These are phyloP conservation scores for Cinclus mexicanus DNA, from an alignment of 2,113 vertebrate species.

Conservation along the genomic window DNA sequence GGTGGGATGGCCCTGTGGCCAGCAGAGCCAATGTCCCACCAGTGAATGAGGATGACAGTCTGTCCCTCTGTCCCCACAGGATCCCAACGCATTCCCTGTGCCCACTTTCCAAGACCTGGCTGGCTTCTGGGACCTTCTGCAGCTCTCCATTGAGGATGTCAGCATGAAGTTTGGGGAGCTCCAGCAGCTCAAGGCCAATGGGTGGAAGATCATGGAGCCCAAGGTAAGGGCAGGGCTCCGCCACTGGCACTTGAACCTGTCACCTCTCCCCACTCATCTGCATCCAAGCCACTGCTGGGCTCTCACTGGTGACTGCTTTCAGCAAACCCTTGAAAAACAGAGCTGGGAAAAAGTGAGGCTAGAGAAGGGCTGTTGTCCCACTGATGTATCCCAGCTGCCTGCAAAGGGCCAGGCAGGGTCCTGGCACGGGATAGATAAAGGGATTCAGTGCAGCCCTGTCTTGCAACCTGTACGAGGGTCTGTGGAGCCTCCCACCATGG, in stretches of 20 bases:
- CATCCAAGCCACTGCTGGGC: not conserved
- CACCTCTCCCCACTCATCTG: not conserved
- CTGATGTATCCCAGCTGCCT: not conserved
- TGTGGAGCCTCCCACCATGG: fast-evolving
- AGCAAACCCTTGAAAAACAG: not conserved
- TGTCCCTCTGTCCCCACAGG: conserved; percentile 60
- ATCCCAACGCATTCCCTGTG: conserved; percentile 91
- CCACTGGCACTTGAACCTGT: fast-evolving
- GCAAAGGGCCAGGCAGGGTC: not conserved
- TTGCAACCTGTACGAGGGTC: fast-evolving
- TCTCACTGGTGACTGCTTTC: not conserved
- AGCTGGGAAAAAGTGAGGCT: not conserved
- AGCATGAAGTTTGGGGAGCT: conserved; percentile 95
- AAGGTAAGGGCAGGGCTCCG: conserved; percentile 79
- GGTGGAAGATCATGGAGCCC: conserved; percentile 93
- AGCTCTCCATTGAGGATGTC: conserved; percentile 95
- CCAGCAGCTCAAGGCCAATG: conserved; percentile 93
- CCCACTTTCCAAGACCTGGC: conserved; percentile 97
- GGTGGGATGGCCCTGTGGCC: not conserved
- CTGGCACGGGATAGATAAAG: fast-evolving
- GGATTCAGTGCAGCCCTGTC: not conserved
- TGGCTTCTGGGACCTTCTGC: conserved; percentile 96
- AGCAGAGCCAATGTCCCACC: fast-evolving
- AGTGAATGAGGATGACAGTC: fast-evolving
- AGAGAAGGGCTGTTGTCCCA: not conserved